Evolutionary conservation across 2,113 vertebrate species (phyloP), one percentile per base, ranked within the genome.

Genomic region (Sigmodon hispidus): DNA sequence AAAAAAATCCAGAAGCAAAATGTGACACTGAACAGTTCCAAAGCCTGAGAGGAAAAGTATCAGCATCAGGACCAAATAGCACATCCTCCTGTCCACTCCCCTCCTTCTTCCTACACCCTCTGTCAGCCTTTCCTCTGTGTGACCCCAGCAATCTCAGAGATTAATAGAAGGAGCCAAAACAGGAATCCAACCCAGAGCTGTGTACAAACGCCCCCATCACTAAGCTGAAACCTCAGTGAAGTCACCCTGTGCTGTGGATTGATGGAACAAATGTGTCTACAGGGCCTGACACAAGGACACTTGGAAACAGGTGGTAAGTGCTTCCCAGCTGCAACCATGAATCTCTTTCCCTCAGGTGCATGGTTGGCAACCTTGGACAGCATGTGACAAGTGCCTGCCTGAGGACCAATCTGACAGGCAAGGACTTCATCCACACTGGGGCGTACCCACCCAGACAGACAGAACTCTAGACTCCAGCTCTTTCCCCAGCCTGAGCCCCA

Each of bases 1-100:
- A 90, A 57, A 45, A 50, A 85, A 83, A 63, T 52, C 36, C 93
- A 84, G 83, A 31, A 17, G 63, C 40, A 69, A 76, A 72, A 43
- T 19, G 31, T 65, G 52, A 83, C 15, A 5, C 73, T 1, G 65
- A 87, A 92, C 26, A 73, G 5, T 9, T 26, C 3, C 24, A 16
- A 91, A 59, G 11, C 45, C 40, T 34, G 21, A 17, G 69, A 96
- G n/a, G 63, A 40, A 34, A 52, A 77, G 48, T 4, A 5, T 90
- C 86, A 75, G 79, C 43, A 52, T 77, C 79, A 59, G 0, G 0
- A 26, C 48, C 8, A 36, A 59, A 79, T 0, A 52, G 57, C 76
- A 1, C 4, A 0, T 45, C 24, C 45, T 72, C 13, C 11, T 36
- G 45, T 24, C 73, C n/a, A 26, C 67, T 31, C 36, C 13, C 59